A percentile compares a stretch with the other conserved stretches of the same genome.
Conservation (phyloP, 2,888 invertebrate genomes). For the Campaea margaritaria region DNA sequence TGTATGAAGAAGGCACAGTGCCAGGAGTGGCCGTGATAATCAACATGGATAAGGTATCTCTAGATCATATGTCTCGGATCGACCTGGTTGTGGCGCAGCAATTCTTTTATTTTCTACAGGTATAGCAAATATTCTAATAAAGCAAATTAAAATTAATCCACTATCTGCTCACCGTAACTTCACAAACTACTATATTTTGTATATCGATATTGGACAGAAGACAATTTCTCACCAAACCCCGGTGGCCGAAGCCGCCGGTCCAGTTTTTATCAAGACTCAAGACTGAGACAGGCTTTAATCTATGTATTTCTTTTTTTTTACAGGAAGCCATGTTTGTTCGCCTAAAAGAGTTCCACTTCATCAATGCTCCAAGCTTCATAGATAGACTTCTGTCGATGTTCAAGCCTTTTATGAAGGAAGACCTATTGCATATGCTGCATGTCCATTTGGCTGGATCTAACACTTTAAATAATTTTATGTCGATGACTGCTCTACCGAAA, state of each 20-base stretch:
- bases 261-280: no score
- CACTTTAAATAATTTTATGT: slow-evolving; percentile 80
- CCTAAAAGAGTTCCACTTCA: slow-evolving; percentile 88
- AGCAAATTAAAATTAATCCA: no score
- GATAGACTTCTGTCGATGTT: slow-evolving; percentile 88
- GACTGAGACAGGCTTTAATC: no score
- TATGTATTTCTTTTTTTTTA: slow-evolving; percentile 40
- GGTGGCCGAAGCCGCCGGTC: no score
- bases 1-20: slow-evolving; percentile 84
- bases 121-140: slow-evolving; percentile 39
- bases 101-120: slow-evolving; percentile 88
- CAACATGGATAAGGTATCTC: slow-evolving; percentile 86
- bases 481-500: slow-evolving; percentile 82
- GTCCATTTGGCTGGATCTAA: slow-evolving; percentile 78
- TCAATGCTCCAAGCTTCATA: slow-evolving; percentile 88
- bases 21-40: slow-evolving; percentile 87
- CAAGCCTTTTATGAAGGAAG: slow-evolving; percentile 90
- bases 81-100: slow-evolving; percentile 88
- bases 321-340: slow-evolving; percentile 87
- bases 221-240: no score
- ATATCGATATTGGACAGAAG: no score
- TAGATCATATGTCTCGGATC: slow-evolving; percentile 88
- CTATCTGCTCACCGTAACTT: no score
- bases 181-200: no score
- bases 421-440: slow-evolving; percentile 80